phyloP scores from a whole-genome alignment of 2,888 invertebrate species.

The Rhaphigaster nebulosa region DNA sequence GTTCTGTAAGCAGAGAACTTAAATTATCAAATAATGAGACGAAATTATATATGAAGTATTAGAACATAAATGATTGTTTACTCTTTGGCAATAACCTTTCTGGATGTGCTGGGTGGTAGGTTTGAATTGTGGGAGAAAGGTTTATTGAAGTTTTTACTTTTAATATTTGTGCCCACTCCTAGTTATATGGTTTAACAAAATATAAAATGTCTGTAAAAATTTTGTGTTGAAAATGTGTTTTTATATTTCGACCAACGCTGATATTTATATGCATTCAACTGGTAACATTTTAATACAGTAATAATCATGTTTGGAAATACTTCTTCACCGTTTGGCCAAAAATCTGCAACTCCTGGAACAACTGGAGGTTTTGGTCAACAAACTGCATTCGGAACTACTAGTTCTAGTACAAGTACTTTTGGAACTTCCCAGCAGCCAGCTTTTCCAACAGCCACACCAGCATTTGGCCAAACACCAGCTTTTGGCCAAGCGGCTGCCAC shows the following conservation, averaged over 20 bases:
- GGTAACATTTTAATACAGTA: neutral
- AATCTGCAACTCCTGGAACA: constrained; percentile 32
- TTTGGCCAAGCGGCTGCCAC: constrained; percentile 8
- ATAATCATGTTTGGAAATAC: constrained; percentile 49
- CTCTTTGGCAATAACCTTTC: constrained; percentile 22
- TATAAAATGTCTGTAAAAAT: neutral
- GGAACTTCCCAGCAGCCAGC: constrained; percentile 36
- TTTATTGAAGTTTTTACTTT: neutral
- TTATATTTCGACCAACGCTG: neutral
- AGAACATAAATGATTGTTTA: neutral
- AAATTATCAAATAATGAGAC: too few relatives aligned
- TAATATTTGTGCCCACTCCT: neutral
- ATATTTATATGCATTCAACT: neutral
- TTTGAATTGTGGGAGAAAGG: neutral
- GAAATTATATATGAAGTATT: neutral
- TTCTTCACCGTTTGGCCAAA: constrained; percentile 53
- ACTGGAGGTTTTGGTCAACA: constrained; percentile 21
- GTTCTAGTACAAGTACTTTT: neutral
- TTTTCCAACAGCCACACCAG: constrained; percentile 44
- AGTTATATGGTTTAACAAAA: neutral
- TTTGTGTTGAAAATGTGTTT: neutral
- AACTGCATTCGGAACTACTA: constrained; percentile 32
- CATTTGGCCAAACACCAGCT: constrained; percentile 51
- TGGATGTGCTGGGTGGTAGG: neutral
- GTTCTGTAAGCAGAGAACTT: too few relatives aligned